Conservation (phyloP, 2,113 vertebrate genomes). For the Mesocricetus auratus region DNA sequence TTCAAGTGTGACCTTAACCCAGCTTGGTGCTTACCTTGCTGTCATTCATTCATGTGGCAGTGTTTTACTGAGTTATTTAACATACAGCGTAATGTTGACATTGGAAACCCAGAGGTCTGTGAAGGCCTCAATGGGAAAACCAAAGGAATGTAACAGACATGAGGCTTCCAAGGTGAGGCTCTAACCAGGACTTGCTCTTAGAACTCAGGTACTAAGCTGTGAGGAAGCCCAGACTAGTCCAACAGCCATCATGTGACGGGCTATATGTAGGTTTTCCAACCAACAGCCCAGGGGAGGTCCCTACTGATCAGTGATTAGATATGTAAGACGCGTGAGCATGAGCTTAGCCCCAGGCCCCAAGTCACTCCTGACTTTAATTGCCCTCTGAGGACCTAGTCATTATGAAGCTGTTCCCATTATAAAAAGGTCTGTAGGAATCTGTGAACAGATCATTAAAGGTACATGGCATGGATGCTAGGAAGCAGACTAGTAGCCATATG, state of each 20-base stretch:
- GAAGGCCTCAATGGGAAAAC: neutral
- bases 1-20: neutral
- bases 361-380: neutral
- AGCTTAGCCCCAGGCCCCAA: neutral
- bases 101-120: neutral
- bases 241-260: neutral
- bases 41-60: neutral
- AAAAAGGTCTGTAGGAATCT: neutral
- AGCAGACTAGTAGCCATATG: too few relatives aligned
- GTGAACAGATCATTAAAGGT: neutral
- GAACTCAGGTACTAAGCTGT: neutral
- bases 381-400: neutral
- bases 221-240: neutral
- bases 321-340: neutral
- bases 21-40: neutral
- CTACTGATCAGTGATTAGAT: neutral
- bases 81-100: neutral
- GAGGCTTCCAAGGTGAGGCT: neutral
- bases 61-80: neutral
- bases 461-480: neutral
- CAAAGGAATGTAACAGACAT: neutral
- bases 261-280: too few relatives aligned
- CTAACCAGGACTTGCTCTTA: neutral
- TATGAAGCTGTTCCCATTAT: neutral
- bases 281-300: neutral